Evolutionary conservation across 2,797 vertebrate species (phyloP).

Genomic region (Manis crassicaudata): DNA sequence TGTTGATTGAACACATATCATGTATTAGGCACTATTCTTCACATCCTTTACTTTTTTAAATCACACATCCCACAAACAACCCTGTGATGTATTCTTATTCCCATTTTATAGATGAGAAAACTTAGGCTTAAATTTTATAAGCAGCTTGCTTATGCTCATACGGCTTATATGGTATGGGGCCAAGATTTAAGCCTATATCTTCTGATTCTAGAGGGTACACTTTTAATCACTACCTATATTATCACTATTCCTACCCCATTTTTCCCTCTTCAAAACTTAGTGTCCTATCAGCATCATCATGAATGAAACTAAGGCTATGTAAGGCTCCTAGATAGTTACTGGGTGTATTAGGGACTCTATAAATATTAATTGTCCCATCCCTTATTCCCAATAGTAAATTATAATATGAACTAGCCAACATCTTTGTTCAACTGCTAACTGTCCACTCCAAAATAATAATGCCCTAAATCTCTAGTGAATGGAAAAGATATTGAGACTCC

Average conservation of each 20-base stretch:
- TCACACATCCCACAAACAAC: neutral
- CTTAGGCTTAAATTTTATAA: neutral
- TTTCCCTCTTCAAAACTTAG: neutral
- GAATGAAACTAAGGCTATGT: neutral
- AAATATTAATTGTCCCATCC: neutral
- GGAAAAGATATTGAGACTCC: neutral
- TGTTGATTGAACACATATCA: neutral
- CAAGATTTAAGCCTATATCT: neutral
- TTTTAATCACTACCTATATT: neutral
- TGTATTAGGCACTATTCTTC: neutral
- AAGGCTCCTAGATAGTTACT: neutral
- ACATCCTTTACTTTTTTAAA: neutral
- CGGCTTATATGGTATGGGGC: rapidly evolving
- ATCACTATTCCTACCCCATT: neutral
- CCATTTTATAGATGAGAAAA: neutral
- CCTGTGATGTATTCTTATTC: neutral
- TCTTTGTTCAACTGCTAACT: neutral
- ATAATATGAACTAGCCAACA: neutral
- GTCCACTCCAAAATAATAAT: neutral
- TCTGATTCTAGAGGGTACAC: neutral
- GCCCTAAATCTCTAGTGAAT: neutral
- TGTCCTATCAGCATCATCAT: neutral
- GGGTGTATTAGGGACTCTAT: neutral
- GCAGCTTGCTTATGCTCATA: neutral
- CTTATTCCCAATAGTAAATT: neutral